phyloP scores from a whole-genome alignment of 1,140 invertebrate species.

The Aradophagus sp. region DNA sequence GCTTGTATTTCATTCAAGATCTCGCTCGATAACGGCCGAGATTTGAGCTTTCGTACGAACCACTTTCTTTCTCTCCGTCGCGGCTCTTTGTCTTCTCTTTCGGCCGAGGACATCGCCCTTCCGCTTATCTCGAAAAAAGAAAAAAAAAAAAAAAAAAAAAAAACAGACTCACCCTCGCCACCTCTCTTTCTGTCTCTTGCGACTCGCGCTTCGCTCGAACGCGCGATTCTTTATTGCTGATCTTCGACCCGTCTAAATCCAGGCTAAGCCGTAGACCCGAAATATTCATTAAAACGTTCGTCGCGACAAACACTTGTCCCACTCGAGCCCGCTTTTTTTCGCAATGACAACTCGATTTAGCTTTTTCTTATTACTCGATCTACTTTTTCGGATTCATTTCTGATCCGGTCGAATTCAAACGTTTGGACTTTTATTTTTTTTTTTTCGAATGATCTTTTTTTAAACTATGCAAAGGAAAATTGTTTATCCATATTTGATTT shows the following conservation, averaged over 20 bases:
- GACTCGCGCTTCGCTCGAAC: slow-evolving; percentile 10
- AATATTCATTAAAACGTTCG: slow-evolving; percentile 33
- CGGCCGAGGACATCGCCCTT: slow-evolving; percentile 33
- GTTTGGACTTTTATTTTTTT: no score
- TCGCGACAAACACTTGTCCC: slow-evolving; percentile 21
- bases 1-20: no score
- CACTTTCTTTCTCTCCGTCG: slow-evolving; percentile 16
- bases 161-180: slow-evolving; percentile 13
- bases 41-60: slow-evolving; percentile 7
- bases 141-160: no score
- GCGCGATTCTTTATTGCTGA: slow-evolving; percentile 38
- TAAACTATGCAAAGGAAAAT: no score
- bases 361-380: no score
- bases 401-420: no score
- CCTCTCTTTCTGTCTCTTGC: slow-evolving; percentile 12
- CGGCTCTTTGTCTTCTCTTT: slow-evolving; percentile 10
- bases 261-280: slow-evolving; percentile 15
- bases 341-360: no score
- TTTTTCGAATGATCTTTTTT: no score
- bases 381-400: no score
- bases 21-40: no score
- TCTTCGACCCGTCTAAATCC: slow-evolving; percentile 44
- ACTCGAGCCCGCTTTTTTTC: slow-evolving; percentile 6
- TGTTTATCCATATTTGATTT: no score
- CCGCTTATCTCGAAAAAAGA: slow-evolving; percentile 39